These are phyloP conservation scores for Mustela nigripes DNA, from an alignment of 2,113 vertebrate genomes.

Conservation along the genomic window DNA sequence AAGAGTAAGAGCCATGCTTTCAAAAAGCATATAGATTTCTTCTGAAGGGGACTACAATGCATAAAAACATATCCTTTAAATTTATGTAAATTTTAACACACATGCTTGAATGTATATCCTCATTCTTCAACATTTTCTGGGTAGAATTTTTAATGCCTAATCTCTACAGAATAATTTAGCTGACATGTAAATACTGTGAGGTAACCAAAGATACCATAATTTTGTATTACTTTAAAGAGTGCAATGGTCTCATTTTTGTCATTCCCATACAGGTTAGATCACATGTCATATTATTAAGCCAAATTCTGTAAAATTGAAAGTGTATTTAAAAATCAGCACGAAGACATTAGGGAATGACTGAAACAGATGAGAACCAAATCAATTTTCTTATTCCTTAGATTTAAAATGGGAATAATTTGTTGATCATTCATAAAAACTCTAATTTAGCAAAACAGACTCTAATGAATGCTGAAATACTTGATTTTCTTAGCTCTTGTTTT, in stretches of 20 bases:
- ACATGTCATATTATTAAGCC: neutral
- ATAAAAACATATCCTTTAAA: slow-evolving; percentile 63
- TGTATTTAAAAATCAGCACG: slow-evolving; percentile 63
- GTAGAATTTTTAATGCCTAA: slow-evolving; percentile 41
- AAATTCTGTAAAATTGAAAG: slow-evolving; percentile 68
- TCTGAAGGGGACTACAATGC: slow-evolving; percentile 47
- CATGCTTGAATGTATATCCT: neutral
- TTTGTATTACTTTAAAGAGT: slow-evolving; percentile 62
- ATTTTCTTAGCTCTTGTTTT: slow-evolving; percentile 55
- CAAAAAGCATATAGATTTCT: slow-evolving; percentile 56
- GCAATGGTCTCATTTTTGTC: neutral
- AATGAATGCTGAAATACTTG: slow-evolving; percentile 50
- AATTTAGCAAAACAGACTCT: slow-evolving; percentile 51
- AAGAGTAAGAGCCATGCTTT: slow-evolving; percentile 55
- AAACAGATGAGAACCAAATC: slow-evolving; percentile 63
- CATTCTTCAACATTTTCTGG: slow-evolving; percentile 16
- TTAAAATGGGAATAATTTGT: slow-evolving; percentile 58
- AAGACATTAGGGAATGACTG: slow-evolving; percentile 51
- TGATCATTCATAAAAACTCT: slow-evolving; percentile 41
- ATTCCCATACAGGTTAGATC: slow-evolving; percentile 16
- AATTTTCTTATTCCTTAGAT: slow-evolving; percentile 63
- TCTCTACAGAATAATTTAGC: slow-evolving; percentile 56
- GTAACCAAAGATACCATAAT: slow-evolving; percentile 1
- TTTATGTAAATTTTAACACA: slow-evolving; percentile 63
- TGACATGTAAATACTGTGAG: neutral